Conservation (phyloP, 1,140 invertebrate genomes). For the Drosophila tristis region DNA sequence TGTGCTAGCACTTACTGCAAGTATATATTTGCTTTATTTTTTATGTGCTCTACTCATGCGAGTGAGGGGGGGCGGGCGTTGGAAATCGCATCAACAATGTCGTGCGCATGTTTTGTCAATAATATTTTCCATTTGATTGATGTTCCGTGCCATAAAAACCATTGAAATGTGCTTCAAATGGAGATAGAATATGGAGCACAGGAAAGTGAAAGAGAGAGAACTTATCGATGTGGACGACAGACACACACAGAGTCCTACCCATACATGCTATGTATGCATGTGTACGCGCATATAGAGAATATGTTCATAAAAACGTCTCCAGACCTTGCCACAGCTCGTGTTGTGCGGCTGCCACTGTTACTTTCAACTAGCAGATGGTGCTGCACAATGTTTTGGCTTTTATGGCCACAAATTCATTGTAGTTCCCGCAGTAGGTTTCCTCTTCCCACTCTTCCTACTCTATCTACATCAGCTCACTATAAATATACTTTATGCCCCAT, state of each 20-base stretch:
- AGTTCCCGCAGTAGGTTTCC: slow-evolving; percentile 33
- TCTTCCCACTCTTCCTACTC: slow-evolving; percentile 24
- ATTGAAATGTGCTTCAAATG: slow-evolving; percentile 79
- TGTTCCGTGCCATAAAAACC: slow-evolving; percentile 78
- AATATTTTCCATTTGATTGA: slow-evolving; percentile 81
- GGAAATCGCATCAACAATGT: slow-evolving; percentile 60
- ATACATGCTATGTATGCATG: slow-evolving; percentile 13
- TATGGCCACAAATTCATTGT: slow-evolving; percentile 75
- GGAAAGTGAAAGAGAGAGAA: not conserved
- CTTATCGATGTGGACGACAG: slow-evolving; percentile 17
- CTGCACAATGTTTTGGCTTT: slow-evolving; percentile 73
- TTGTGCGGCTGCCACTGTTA: slow-evolving; percentile 30
- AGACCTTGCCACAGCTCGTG: slow-evolving; percentile 30
- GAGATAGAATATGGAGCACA: slow-evolving; percentile 50
- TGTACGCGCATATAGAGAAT: slow-evolving; percentile 3
- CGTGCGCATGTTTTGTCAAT: slow-evolving; percentile 76
- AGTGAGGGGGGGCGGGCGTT: not conserved
- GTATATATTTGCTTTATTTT: slow-evolving; percentile 47
- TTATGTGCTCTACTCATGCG: slow-evolving; percentile 8
- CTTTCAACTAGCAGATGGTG: slow-evolving; percentile 54
- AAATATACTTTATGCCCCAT: slow-evolving; percentile 70
- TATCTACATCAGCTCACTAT: slow-evolving; percentile 52
- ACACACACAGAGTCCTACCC: not conserved
- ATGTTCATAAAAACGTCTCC: slow-evolving; percentile 62
- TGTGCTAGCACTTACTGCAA: slow-evolving; percentile 21